Evolutionary conservation across 2,888 invertebrate genomes (phyloP).

Genomic region (Tetragnatha montana): DNA sequence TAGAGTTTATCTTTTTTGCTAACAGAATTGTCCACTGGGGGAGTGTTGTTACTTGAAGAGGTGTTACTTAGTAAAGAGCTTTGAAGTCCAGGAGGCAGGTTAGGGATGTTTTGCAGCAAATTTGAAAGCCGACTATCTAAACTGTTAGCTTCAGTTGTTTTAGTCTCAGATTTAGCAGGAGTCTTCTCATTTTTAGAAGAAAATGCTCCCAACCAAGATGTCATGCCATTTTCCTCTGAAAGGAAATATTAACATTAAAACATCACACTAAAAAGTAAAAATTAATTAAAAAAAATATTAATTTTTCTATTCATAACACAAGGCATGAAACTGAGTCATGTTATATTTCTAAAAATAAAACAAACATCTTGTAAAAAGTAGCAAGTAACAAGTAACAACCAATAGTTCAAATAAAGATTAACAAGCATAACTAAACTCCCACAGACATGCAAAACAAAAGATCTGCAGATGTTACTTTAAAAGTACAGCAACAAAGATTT

Average conservation of each 20-base stretch:
- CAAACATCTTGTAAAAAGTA: background rate
- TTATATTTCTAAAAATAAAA: background rate
- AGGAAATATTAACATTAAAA: conserved; percentile 4
- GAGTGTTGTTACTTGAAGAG: conserved; percentile 50
- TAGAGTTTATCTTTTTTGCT: conserved; percentile 57
- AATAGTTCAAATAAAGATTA: background rate
- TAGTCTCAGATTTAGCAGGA: conserved; percentile 13
- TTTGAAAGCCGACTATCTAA: conserved; percentile 73
- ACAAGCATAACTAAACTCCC: background rate
- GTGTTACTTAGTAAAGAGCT: conserved; percentile 46
- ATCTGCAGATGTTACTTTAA: background rate
- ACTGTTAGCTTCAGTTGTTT: conserved; percentile 67
- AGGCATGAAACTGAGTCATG: too few species aligned
- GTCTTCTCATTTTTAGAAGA: conserved; percentile 38
- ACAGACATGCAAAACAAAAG: background rate
- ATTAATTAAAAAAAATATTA: background rate
- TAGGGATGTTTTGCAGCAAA: conserved; percentile 73
- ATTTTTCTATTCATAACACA: background rate
- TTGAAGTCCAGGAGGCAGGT: conserved; percentile 64
- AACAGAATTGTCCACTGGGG: conserved; percentile 23
- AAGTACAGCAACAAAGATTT: conserved; percentile 10
- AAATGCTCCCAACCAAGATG: conserved; percentile 70
- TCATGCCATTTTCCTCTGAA: conserved; percentile 66
- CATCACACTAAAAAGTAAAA: background rate
- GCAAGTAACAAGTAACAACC: background rate